A percentile compares a stretch with the other conserved stretches of the same genome.
Conservation (phyloP, 2,888 invertebrate genomes). For the Nemurella pictetii region DNA sequence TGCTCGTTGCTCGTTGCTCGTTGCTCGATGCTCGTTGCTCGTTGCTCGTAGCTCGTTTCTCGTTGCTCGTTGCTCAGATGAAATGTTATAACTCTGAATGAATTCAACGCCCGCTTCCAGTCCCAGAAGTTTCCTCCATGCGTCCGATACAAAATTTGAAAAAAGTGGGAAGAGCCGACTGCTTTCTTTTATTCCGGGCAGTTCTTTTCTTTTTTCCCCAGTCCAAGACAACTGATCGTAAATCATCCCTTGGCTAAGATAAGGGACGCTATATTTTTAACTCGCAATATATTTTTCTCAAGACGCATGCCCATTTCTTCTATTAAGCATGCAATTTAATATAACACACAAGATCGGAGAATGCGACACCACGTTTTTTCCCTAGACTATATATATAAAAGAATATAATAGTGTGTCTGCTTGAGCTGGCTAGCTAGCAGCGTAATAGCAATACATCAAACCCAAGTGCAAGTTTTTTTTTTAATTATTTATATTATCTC, state of each 20-base stretch:
- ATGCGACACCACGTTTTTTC: not conserved
- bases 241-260: conserved; percentile 18
- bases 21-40: not conserved
- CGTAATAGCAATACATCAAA: not conserved
- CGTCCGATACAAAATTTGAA: not conserved
- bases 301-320: conserved; percentile 15
- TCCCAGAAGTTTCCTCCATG: not conserved
- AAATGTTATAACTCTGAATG: not conserved
- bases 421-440: too few relatives aligned
- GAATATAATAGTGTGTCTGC: not conserved
- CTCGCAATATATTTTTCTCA: conserved; percentile 14
- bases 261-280: conserved; percentile 9
- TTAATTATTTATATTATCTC: not conserved
- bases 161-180: not conserved
- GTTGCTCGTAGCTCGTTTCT: too few relatives aligned
- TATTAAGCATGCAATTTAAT: conserved; percentile 19
- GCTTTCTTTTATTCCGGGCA: conserved; percentile 6
- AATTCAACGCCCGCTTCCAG: not conserved
- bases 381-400: not conserved
- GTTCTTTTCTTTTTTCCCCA: conserved; percentile 12
- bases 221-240: not conserved
- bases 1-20: not conserved
- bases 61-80: not conserved
- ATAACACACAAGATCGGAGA: not conserved
- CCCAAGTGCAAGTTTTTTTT: not conserved